Evolutionary conservation across 2,888 invertebrate species (phyloP), one percentile per base, ranked within the genome.

Genomic region (Drosophila recens): DNA sequence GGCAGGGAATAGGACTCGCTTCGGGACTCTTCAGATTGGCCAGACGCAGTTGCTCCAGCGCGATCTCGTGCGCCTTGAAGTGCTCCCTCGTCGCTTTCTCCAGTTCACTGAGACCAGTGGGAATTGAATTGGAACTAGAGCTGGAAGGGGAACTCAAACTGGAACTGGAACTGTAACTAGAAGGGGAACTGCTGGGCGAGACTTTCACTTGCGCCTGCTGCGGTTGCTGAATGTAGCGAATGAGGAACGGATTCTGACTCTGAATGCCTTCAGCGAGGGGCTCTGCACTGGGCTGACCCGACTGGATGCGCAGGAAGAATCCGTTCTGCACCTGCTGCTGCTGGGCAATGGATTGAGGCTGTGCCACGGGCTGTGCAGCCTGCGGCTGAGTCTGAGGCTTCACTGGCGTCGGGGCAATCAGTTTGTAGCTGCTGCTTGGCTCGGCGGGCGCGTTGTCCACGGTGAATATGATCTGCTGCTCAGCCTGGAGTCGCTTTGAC

Each of bases 21-120:
- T 13, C 57, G 48, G 80, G 76, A 57, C 69, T 80, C 62, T 75
- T 83, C n/a, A 79, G 62, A 58, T 89, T 89, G 48, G 91, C 90
- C 76, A 84, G 73, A 38, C 90, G 91, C 54, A 92, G 77, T 43
- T 91, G 91, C 49, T 91, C 91, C 65, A 90, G 71, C 0, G 92
- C 92, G n/a, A 89, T 69, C 64, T 91, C 90, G 38, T 92, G 92
- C 3, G 92, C 92, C 4, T 85, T 87, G 53, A 92, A 91, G 57
- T 92, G 91, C 23, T 91, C 91, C 20, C 83, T 84, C 1, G 86
- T 91, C 9, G 92, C 92, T 62, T 77, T 76, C 48, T 91, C 90
- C 58, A 90, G 53, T 27, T 87, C 88, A 42, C 78, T 74, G 51
- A 84, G 51, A 1, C 53, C 53, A 1, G 13, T 30, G 27, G 62